Evolutionary conservation across 2,888 invertebrate genomes (phyloP).

Genomic region (Didymodactylos carnosus): DNA sequence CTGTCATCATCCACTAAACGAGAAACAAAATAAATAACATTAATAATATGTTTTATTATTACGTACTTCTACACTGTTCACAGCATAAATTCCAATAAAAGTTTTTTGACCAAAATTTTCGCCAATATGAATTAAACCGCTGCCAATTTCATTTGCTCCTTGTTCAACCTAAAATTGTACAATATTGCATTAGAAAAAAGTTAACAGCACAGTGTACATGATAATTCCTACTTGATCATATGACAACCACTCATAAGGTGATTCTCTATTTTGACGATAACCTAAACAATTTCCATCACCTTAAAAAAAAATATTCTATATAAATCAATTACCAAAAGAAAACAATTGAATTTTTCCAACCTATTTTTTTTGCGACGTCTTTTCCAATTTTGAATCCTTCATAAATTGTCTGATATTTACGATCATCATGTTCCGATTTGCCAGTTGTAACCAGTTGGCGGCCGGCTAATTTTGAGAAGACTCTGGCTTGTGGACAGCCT

Average conservation of each 20-base stretch:
- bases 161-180: neutral
- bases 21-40: neutral
- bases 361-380: neutral
- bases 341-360: neutral
- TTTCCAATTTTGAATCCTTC: neutral
- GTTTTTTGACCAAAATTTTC: neutral
- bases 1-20: slow-evolving; percentile 4
- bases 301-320: neutral
- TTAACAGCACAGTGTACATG: no score
- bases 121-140: neutral
- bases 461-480: neutral
- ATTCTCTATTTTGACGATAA: neutral
- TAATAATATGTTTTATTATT: neutral
- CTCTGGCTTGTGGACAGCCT: neutral
- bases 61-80: neutral
- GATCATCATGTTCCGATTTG: neutral
- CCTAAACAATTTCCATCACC: neutral
- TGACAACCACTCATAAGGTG: neutral
- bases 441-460: neutral
- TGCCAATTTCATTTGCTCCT: neutral
- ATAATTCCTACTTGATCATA: neutral
- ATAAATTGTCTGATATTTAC: neutral
- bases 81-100: neutral
- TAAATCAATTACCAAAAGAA: neutral
- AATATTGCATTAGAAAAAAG: neutral